These are phyloP conservation scores for Henicopernis longicauda DNA, from an alignment of 2,113 vertebrate genomes.

Conservation along the genomic window DNA sequence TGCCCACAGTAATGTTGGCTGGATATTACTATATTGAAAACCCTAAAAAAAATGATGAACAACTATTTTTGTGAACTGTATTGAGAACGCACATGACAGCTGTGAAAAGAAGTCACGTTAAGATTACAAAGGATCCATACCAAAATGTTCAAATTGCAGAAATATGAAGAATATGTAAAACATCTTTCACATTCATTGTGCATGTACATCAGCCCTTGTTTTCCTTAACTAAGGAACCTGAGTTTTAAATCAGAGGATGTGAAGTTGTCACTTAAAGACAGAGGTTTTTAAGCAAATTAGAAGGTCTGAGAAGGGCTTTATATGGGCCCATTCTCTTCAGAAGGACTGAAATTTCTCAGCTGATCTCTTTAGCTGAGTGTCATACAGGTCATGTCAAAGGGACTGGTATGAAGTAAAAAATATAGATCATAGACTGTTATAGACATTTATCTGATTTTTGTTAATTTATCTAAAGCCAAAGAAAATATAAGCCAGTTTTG, in stretches of 20 bases:
- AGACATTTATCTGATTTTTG: neutral
- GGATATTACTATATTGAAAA: neutral
- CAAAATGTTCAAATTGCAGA: neutral
- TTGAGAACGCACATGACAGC: neutral
- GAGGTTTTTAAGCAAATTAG: neutral
- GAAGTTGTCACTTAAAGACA: neutral
- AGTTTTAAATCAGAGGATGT: neutral
- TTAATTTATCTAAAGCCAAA: neutral
- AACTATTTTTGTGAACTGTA: neutral
- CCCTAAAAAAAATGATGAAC: neutral
- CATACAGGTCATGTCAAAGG: neutral
- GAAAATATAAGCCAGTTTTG: neutral
- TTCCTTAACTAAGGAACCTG: neutral
- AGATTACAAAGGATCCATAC: neutral
- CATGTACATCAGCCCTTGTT: neutral
- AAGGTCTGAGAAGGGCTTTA: neutral
- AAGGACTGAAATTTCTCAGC: neutral
- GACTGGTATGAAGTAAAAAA: neutral
- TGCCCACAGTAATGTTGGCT: neutral
- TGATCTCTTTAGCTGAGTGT: neutral
- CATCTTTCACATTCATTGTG: neutral
- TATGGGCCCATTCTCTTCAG: neutral
- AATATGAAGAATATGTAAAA: neutral
- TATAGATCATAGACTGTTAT: neutral
- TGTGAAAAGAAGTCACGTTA: neutral